Conservation (phyloP, 2,888 invertebrate species). For the Cenopis cana region DNA sequence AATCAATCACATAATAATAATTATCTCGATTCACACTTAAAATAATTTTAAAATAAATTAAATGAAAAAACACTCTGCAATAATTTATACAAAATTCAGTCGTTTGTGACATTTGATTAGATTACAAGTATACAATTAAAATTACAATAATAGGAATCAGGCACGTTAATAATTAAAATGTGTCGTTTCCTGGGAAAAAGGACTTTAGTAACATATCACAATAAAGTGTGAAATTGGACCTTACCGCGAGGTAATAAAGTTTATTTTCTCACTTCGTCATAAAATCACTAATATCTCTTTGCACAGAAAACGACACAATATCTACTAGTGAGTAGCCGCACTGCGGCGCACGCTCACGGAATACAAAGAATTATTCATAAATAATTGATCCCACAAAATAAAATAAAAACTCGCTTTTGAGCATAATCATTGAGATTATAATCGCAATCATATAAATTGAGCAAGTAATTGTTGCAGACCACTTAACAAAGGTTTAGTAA, state of each 20-base stretch:
- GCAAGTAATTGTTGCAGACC: slow-evolving; percentile 57
- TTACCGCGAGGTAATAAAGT: background rate
- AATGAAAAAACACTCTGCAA: slow-evolving; percentile 76
- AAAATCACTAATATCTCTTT: background rate
- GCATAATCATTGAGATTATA: slow-evolving; percentile 75
- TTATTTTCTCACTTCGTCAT: background rate
- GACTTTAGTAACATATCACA: background rate
- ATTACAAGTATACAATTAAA: slow-evolving; percentile 80
- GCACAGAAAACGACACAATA: slow-evolving; percentile 51
- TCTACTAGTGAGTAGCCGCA: slow-evolving; percentile 66
- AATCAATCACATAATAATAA: slow-evolving; percentile 84
- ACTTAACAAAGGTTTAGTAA: slow-evolving; percentile 36
- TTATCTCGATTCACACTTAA: slow-evolving; percentile 83
- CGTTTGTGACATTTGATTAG: slow-evolving; percentile 82
- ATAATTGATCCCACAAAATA: slow-evolving; percentile 72
- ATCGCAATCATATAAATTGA: slow-evolving; percentile 55
- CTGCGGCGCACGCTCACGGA: slow-evolving; percentile 68
- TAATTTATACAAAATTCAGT: slow-evolving; percentile 84
- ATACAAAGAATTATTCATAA: slow-evolving; percentile 59
- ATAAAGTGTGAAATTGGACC: background rate
- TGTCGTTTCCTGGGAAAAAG: background rate
- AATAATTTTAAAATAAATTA: slow-evolving; percentile 81
- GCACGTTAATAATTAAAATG: slow-evolving; percentile 71
- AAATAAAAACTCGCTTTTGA: slow-evolving; percentile 72
- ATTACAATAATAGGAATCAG: slow-evolving; percentile 84